Base-by-base conservation (phyloP, 1,140 invertebrate species). In the Diprion similis region DNA sequence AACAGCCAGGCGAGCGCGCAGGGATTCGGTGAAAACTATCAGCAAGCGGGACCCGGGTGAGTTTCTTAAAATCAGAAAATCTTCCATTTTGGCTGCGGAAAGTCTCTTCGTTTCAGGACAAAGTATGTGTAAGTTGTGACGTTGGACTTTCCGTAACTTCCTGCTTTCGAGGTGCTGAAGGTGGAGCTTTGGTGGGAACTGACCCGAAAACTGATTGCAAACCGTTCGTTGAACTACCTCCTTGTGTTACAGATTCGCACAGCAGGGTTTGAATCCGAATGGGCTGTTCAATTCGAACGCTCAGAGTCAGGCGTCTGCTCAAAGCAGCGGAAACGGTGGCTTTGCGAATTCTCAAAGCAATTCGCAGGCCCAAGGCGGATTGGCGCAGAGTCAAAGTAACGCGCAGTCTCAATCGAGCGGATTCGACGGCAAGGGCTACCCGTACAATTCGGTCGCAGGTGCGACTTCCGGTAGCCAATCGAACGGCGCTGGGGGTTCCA, bases 321-420 rank as follows among this genome's bases (percentile, higher is more conserved):
- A 70, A 7, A 45, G 46, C 51, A 72, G 10, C 8, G 74, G 74
- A 51, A 45, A 68, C 46, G 72, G 71, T 9, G 24, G 24, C 24
- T 59, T 17, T 6, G 11, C 65, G 6, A 59, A 17, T 46, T 17
- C 75, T 13, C 51, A 76, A 67, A 70, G 71, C 18, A 45, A 70
- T 65, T 51, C 71, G n/a, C 66, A 73, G 64, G 46, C 46, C 46
- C 72, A 51, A 13, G 51, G 51, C n/a, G 11, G 47, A 71, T 71
- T 46, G 48, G 66, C 11, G 10, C 66, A 72, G n/a, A 76, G 73
- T 19, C 48, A 73, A 64, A 67, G 70, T 37, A 59, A 73, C 8
- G 64, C 77, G n/a, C 65, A 72, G 46, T 66, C 73, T 1, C 73
- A 77, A 47, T 66, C 74, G 11, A 48, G 72, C 24, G 76, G 70